These are phyloP conservation scores for Drosophila azteca DNA, from an alignment of 1,140 invertebrate genomes.

Conservation along the genomic window DNA sequence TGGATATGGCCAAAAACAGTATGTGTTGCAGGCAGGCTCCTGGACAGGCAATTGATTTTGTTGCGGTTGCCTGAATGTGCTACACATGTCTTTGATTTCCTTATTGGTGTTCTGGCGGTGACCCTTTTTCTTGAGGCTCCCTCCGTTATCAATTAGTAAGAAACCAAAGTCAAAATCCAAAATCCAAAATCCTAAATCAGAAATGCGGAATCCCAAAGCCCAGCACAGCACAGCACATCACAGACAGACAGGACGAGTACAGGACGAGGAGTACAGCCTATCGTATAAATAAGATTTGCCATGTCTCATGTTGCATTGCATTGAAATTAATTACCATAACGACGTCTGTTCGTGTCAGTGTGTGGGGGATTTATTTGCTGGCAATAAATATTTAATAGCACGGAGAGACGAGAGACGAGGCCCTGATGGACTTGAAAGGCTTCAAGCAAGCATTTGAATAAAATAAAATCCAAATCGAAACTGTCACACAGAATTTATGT, in stretches of 20 bases:
- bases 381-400: conserved; percentile 72
- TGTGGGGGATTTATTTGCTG: conserved; percentile 46
- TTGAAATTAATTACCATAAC: conserved; percentile 78
- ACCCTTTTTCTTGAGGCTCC: conserved; percentile 18
- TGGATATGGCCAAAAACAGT: not conserved
- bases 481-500: conserved; percentile 77
- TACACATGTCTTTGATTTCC: conserved; percentile 8
- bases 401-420: not conserved
- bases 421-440: conserved; percentile 48
- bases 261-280: not conserved
- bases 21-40: conserved; percentile 15
- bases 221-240: conserved; percentile 20
- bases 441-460: conserved; percentile 59
- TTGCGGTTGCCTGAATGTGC: conserved; percentile 30
- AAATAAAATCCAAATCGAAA: conserved; percentile 79
- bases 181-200: conserved; percentile 45
- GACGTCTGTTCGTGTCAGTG: conserved; percentile 65
- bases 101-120: not conserved
- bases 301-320: conserved; percentile 63
- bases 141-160: conserved; percentile 59
- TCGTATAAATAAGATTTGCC: conserved; percentile 74
- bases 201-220: conserved; percentile 40
- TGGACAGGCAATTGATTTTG: conserved; percentile 68
- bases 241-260: too few relatives aligned
- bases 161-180: conserved; percentile 27